Conservation (phyloP, 2,888 invertebrate genomes). For the Cactoblastis cactorum region DNA sequence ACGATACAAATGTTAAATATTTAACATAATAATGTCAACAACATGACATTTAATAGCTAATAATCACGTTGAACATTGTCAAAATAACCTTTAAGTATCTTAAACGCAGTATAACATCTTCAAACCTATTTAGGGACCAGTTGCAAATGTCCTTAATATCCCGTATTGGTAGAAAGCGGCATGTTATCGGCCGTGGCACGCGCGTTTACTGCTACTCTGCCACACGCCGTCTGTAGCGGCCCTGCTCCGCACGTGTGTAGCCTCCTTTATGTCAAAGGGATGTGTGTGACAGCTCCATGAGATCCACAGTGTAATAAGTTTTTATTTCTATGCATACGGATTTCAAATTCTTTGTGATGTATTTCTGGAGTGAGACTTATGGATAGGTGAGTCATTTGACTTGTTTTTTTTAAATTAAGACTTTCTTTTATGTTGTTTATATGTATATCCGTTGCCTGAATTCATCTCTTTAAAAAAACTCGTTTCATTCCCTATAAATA, state of each 20-base stretch:
- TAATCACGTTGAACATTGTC: background rate
- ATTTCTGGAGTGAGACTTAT: background rate
- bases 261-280: background rate
- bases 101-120: background rate
- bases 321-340: background rate
- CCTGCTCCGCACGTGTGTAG: slow-evolving; percentile 9
- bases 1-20: no score
- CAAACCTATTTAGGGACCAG: background rate
- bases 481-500: no score
- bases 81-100: background rate
- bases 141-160: slow-evolving; percentile 6
- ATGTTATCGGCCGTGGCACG: slow-evolving; percentile 12
- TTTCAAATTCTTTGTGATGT: slow-evolving; percentile 10
- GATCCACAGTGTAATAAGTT: background rate
- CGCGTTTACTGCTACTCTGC: slow-evolving; percentile 7
- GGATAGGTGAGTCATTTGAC: slow-evolving; percentile 16
- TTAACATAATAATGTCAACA: no score
- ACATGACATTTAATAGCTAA: no score
- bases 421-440: background rate
- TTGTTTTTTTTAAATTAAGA: background rate
- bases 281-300: background rate
- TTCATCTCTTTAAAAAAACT: no score
- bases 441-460: no score
- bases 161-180: slow-evolving; percentile 2
- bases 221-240: slow-evolving; percentile 5